Evolutionary conservation across 2,113 vertebrate species (phyloP).

Genomic region (Halcyon senegalensis): DNA sequence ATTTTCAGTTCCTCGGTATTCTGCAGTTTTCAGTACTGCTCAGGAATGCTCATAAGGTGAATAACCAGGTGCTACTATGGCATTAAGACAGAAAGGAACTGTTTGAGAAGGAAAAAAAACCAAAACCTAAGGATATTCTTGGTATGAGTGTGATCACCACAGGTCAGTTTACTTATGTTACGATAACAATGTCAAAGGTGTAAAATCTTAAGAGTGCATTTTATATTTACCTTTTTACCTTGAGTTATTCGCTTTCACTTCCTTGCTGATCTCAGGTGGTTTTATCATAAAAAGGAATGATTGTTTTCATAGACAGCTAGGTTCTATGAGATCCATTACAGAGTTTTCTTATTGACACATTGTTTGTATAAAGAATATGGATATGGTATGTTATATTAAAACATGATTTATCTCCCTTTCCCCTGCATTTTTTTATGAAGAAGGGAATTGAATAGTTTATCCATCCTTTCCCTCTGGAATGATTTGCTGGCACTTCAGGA

Average conservation of each 20-base stretch:
- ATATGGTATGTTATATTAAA: background rate
- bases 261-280: background rate
- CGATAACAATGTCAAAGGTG: background rate
- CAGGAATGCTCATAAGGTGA: background rate
- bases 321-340: background rate
- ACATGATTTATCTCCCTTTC: background rate
- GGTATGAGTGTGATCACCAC: background rate
- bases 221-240: background rate
- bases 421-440: background rate
- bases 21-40: background rate
- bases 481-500: conserved; percentile 1
- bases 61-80: fast-evolving
- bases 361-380: background rate
- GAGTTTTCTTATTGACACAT: background rate
- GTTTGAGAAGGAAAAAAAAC: background rate
- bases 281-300: background rate
- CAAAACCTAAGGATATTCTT: background rate
- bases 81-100: background rate
- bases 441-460: background rate
- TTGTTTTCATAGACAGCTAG: background rate
- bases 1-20: background rate
- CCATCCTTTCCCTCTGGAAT: background rate
- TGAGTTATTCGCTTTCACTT: background rate
- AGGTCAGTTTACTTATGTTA: background rate
- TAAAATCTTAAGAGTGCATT: background rate